Base-by-base conservation (phyloP, 1,140 invertebrate genomes). In the Acyrthosiphon pisum region DNA sequence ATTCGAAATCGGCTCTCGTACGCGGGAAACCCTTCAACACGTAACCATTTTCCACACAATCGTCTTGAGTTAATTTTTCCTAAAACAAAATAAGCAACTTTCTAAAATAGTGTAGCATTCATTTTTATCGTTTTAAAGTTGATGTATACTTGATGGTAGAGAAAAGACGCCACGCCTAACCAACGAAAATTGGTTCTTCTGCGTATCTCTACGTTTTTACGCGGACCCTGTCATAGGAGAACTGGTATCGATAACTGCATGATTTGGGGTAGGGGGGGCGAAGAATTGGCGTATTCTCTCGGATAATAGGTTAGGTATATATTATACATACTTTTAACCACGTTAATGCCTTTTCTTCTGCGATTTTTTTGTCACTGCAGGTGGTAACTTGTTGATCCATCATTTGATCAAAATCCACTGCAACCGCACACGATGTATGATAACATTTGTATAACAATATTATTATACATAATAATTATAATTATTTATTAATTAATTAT, bases 41-140 rank as follows among this genome's bases (percentile, higher is more conserved):
- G 37, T 93, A 93, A 41, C 91, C 91, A 41, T 84, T 93, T 53
- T 81, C 81, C 37, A 93, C 22, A 41, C 91, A 93, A 44, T 53
- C 37, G 23, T 56, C 35, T 20, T 30, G 22, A 0, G 81, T 86
- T n/a, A 93, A 20, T 84, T 46, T 93, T 37, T 84, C 56, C 89
- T 90, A 30, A 68, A 68, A 89, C 35, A 41, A n/a, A 86, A 76
- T n/a, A 76, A 68, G 11, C 11, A 11, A 68, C 60, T n/a, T 68
- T 14, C 14, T 68, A 14, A 68, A n/a, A n/a, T 76, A 76, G 11
- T n/a, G 1, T 50, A n/a, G 7, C n/a, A n/a, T 76, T 22, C 4
- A 76, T n/a, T 76, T 18, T 76, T 18, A 68, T 68, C 30, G 2
- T 68, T 76, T 76, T 76, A 0, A 76, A 76, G 11, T 76, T 18